Conservation (phyloP, 2,888 invertebrate genomes). For the Sialis lutaria region DNA sequence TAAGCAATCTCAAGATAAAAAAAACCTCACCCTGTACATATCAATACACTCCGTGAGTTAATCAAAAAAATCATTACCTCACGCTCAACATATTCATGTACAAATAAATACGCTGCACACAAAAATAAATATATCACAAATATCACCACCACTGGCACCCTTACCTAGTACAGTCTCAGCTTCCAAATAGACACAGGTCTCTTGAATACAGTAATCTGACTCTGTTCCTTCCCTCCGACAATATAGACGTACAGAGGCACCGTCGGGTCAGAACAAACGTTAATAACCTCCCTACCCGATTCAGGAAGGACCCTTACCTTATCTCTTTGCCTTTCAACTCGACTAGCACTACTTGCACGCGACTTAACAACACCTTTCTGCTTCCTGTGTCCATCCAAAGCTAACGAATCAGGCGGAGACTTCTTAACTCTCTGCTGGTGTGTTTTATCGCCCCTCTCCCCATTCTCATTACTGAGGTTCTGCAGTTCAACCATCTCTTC, state of each 20-base stretch:
- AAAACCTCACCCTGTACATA: no score
- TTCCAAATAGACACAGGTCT: conserved; percentile 67
- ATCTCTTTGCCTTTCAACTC: conserved; percentile 28
- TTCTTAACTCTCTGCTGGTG: conserved; percentile 15
- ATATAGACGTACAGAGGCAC: conserved; percentile 45
- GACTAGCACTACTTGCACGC: conserved; percentile 37
- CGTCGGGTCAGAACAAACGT: conserved; percentile 16
- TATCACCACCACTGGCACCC: not conserved
- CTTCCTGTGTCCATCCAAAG: conserved; percentile 26
- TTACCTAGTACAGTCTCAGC: conserved; percentile 31
- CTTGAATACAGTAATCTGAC: conserved; percentile 57
- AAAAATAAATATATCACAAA: no score
- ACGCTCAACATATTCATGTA: no score
- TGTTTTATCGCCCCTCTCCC: conserved; percentile 10
- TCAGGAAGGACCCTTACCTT: conserved; percentile 17
- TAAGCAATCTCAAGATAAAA: no score
- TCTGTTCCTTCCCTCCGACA: conserved; percentile 64
- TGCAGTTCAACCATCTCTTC: conserved; percentile 28
- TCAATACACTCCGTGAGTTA: no score
- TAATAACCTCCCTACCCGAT: conserved; percentile 12
- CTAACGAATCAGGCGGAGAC: conserved; percentile 29
- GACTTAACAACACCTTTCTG: conserved; percentile 16
- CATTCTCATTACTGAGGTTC: conserved; percentile 16
- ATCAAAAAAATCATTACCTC: no score
- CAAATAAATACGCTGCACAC: no score